phyloP scores from a whole-genome alignment of 2,797 vertebrate genomes.

The Triplophysa bombifrons region DNA sequence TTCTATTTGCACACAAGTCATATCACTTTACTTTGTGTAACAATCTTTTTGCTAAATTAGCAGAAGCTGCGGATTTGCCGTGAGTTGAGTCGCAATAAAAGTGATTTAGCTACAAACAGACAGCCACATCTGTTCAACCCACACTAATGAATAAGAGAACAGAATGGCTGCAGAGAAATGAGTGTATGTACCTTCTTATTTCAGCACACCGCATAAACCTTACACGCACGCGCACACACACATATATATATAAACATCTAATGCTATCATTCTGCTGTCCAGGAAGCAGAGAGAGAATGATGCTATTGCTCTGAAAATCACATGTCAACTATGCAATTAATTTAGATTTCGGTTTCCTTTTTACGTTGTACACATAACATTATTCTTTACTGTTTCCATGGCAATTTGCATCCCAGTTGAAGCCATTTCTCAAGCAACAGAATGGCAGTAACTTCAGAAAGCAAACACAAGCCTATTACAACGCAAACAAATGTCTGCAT shows the following conservation, averaged over 20 bases:
- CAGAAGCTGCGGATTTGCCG: conserved; percentile 17
- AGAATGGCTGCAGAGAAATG: conserved; percentile 6
- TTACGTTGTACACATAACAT: conserved; percentile 7
- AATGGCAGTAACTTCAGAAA: conserved; percentile 1
- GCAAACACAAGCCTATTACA: conserved; percentile 16
- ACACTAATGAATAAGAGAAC: conserved; percentile 36
- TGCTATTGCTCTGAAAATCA: conserved; percentile 10
- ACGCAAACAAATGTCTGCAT: neutral
- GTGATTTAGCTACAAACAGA: conserved; percentile 40
- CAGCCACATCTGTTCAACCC: conserved; percentile 34
- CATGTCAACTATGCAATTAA: conserved; percentile 17
- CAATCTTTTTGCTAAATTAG: conserved; percentile 30
- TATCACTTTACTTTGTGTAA: neutral
- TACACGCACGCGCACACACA: neutral
- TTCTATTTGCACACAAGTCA: conserved; percentile 22
- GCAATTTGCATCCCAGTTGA: conserved; percentile 29
- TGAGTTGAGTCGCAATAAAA: conserved; percentile 29
- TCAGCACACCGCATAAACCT: conserved; percentile 15
- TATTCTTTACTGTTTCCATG: conserved; percentile 43
- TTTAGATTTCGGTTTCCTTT: conserved; percentile 40
- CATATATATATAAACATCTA: conserved; percentile 21
- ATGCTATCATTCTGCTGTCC: conserved; percentile 8
- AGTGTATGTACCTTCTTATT: conserved; percentile 7
- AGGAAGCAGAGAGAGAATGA: neutral
- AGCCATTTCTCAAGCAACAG: conserved; percentile 27